Conservation (phyloP, 2,797 vertebrate genomes). For the Gephyroberyx darwinii region DNA sequence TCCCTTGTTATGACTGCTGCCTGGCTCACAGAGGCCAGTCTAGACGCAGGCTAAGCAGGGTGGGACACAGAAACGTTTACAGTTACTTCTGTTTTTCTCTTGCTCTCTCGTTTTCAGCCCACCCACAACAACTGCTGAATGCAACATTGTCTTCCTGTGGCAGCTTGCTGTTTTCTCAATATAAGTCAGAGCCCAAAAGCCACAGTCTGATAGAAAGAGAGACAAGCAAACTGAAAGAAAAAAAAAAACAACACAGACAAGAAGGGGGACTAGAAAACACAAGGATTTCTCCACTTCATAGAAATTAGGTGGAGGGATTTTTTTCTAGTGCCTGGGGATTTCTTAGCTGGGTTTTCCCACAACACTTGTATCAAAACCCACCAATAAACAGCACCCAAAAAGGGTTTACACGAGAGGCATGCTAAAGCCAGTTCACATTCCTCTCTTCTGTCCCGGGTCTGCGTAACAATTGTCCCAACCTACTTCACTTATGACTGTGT, state of each 20-base stretch:
- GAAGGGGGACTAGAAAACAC: conserved; percentile 29
- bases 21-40: conserved; percentile 65
- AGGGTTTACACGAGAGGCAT: background rate
- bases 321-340: conserved; percentile 46
- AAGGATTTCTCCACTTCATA: conserved; percentile 48
- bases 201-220: conserved; percentile 50
- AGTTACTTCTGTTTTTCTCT: conserved; percentile 73
- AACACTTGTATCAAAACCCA: conserved; percentile 39
- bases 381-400: conserved; percentile 16
- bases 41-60: conserved; percentile 78
- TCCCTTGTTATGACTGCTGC: conserved; percentile 76
- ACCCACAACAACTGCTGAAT: conserved; percentile 76
- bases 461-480: conserved; percentile 5
- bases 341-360: conserved; percentile 67
- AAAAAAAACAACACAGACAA: conserved; percentile 13
- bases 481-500: conserved; percentile 1
- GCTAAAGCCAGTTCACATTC: conserved; percentile 29
- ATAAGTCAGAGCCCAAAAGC: conserved; percentile 70
- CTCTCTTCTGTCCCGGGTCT: conserved; percentile 14
- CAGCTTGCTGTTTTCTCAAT: conserved; percentile 63
- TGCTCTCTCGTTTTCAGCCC: conserved; percentile 64
- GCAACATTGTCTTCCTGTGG: conserved; percentile 71
- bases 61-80: conserved; percentile 74
- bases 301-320: conserved; percentile 58
- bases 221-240: conserved; percentile 43